phyloP scores from a whole-genome alignment of 2,797 vertebrate species.

The Capromys pilorides region DNA sequence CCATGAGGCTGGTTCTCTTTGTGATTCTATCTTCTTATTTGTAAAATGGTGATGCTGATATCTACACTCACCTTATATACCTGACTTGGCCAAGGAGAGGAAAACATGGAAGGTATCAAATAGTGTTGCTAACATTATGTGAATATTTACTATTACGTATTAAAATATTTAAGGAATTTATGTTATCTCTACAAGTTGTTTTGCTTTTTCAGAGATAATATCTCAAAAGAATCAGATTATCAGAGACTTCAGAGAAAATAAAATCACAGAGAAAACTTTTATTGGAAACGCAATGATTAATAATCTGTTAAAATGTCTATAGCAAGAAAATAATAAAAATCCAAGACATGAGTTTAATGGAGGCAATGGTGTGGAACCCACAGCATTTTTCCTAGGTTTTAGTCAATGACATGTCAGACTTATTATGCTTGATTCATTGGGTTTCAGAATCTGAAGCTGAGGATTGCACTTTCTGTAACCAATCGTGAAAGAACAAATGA shows the following conservation, averaged over 20 bases:
- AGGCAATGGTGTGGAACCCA: constrained; percentile 69
- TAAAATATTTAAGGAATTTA: constrained; percentile 50
- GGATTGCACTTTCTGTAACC: constrained; percentile 63
- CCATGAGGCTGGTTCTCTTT: neutral
- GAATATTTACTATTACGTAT: neutral
- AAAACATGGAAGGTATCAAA: neutral
- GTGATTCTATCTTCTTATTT: neutral
- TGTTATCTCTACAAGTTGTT: neutral
- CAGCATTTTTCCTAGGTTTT: constrained; percentile 61
- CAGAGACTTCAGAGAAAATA: constrained; percentile 58
- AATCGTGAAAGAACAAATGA: constrained; percentile 57
- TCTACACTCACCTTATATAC: neutral
- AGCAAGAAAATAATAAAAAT: constrained; percentile 79
- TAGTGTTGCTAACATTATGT: neutral
- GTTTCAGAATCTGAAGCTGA: constrained; percentile 63
- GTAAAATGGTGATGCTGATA: neutral
- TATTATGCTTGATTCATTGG: constrained; percentile 82
- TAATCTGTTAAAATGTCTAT: constrained; percentile 78
- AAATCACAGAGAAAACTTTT: constrained; percentile 62
- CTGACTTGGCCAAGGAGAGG: neutral
- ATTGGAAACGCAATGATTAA: constrained; percentile 57
- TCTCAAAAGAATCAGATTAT: constrained; percentile 2
- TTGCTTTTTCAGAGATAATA: constrained; percentile 15
- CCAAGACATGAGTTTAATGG: constrained; percentile 29
- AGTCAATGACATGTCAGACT: constrained; percentile 73